phyloP scores from a whole-genome alignment of 2,797 vertebrate genomes.

The Phalloptychus januarius region DNA sequence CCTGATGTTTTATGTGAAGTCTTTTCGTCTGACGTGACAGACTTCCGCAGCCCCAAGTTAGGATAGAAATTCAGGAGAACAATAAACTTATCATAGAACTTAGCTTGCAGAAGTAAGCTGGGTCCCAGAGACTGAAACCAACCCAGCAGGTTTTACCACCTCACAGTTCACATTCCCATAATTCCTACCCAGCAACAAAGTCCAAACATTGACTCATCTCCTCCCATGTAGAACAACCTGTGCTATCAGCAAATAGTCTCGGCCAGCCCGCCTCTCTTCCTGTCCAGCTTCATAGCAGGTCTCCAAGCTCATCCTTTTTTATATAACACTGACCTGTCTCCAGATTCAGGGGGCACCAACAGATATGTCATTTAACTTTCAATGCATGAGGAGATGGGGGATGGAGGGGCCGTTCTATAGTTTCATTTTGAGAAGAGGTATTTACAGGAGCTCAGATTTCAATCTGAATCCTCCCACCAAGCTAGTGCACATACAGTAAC shows the following conservation, averaged over 20 bases:
- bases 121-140: slow-evolving; percentile 26
- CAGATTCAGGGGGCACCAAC: slow-evolving; percentile 10
- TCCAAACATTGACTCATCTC: slow-evolving; percentile 40
- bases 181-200: slow-evolving; percentile 61
- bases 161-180: slow-evolving; percentile 39
- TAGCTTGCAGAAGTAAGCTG: neutral
- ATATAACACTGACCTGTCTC: neutral
- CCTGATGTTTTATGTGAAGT: neutral
- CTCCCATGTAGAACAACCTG: slow-evolving; percentile 37
- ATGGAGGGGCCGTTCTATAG: slow-evolving; percentile 12
- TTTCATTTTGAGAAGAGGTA: slow-evolving; percentile 45
- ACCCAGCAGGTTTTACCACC: slow-evolving; percentile 53
- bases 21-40: neutral
- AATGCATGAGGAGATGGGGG: neutral
- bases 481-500: slow-evolving; percentile 11
- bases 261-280: neutral
- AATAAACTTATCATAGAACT: neutral
- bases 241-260: slow-evolving; percentile 31
- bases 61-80: neutral
- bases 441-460: slow-evolving; percentile 64
- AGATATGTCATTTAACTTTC: slow-evolving; percentile 13
- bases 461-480: slow-evolving; percentile 9
- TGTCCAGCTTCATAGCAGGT: neutral
- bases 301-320: slow-evolving; percentile 1
- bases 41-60: neutral